These are phyloP conservation scores for Hyposoter didymator DNA, from an alignment of 2,888 invertebrate genomes.

Conservation along the genomic window DNA sequence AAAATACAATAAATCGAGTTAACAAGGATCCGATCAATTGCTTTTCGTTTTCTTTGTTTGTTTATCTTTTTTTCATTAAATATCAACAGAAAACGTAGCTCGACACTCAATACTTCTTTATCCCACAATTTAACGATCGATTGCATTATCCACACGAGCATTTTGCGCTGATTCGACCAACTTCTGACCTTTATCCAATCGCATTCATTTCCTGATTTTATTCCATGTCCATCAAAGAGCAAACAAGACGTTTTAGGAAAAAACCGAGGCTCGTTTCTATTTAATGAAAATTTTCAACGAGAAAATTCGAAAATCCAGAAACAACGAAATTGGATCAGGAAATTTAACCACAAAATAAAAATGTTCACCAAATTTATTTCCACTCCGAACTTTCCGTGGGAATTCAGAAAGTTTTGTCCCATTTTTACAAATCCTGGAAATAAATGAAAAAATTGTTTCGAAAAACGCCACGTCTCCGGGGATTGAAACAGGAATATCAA, in stretches of 20 bases:
- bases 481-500: background rate
- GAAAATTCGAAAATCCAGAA: background rate
- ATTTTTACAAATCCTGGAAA: background rate
- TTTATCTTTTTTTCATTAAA: background rate
- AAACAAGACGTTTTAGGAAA: background rate
- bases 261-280: background rate
- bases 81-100: background rate
- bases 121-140: background rate
- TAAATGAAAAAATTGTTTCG: background rate
- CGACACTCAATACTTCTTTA: background rate
- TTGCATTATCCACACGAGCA: slow-evolving; percentile 1
- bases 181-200: slow-evolving; percentile 1
- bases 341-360: background rate
- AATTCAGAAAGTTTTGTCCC: background rate
- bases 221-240: background rate
- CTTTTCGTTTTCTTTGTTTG: background rate
- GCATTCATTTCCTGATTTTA: background rate
- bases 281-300: background rate
- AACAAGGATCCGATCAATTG: slow-evolving; percentile 1
- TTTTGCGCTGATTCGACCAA: background rate
- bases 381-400: background rate
- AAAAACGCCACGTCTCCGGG: background rate
- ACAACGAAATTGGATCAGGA: background rate
- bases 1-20: slow-evolving; percentile 32
- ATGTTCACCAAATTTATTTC: background rate